A percentile compares a stretch with the other conserved stretches of the same genome.
These are phyloP conservation scores for Orthosia incerta DNA, from an alignment of 2,888 invertebrate species.

Conservation along the genomic window DNA sequence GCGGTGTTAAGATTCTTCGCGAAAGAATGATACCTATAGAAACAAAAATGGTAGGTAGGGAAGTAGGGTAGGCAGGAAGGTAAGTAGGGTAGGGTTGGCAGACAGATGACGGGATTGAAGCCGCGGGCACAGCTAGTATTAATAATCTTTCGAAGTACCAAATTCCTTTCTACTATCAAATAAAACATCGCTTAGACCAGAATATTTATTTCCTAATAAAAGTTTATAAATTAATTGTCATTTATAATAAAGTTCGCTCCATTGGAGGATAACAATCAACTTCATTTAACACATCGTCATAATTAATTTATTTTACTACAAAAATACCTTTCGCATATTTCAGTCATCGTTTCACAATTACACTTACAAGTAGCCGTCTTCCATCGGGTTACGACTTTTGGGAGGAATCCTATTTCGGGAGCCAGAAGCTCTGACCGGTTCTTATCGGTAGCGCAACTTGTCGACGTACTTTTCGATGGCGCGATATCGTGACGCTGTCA, in stretches of 20 bases:
- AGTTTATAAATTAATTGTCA: slow-evolving; percentile 65
- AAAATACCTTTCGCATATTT: slow-evolving; percentile 87
- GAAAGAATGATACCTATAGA: no score
- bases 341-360: slow-evolving; percentile 75
- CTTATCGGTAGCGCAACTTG: slow-evolving; percentile 85
- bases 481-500: slow-evolving; percentile 94
- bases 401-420: slow-evolving; percentile 22
- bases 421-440: slow-evolving; percentile 4
- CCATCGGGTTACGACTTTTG: background rate
- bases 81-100: no score
- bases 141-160: background rate
- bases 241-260: slow-evolving; percentile 76
- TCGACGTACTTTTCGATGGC: slow-evolving; percentile 96
- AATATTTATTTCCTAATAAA: slow-evolving; percentile 66
- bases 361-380: slow-evolving; percentile 26
- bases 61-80: no score
- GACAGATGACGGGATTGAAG: no score
- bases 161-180: background rate
- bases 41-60: no score
- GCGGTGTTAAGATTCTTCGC: no score
- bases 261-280: slow-evolving; percentile 80
- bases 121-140: no score
- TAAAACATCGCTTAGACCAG: slow-evolving; percentile 37
- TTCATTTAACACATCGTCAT: slow-evolving; percentile 53
- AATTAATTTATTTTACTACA: slow-evolving; percentile 70